A percentile compares a stretch with the other conserved stretches of the same genome.
Evolutionary conservation across 2,888 invertebrate genomes (phyloP).

Genomic region (Ypsolopha sequella): DNA sequence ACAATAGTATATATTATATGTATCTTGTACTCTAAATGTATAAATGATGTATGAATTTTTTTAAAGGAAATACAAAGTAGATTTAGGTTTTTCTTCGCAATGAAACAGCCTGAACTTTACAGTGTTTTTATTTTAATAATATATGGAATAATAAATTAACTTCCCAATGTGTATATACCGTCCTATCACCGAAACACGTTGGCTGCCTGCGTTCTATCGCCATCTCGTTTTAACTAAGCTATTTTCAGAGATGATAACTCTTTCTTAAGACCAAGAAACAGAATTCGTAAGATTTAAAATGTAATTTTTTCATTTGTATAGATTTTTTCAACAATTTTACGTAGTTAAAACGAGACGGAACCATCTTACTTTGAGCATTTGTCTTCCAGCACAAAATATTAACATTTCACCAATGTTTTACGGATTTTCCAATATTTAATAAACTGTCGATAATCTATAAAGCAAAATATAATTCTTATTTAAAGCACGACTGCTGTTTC

Average conservation of each 20-base stretch:
- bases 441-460: slow-evolving; percentile 35
- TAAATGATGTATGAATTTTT: too few relatives aligned
- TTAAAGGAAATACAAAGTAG: too few relatives aligned
- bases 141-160: slow-evolving; percentile 66
- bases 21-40: too few relatives aligned
- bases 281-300: too few relatives aligned
- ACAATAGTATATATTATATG: too few relatives aligned
- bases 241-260: too few relatives aligned
- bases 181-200: slow-evolving; percentile 57
- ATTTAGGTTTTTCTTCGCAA: slow-evolving; percentile 13
- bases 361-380: slow-evolving; percentile 52
- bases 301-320: too few relatives aligned
- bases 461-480: slow-evolving; percentile 33
- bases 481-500: slow-evolving; percentile 40
- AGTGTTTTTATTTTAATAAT: slow-evolving; percentile 57
- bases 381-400: slow-evolving; percentile 32
- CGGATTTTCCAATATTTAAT: slow-evolving; percentile 20
- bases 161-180: slow-evolving; percentile 38
- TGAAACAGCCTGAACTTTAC: slow-evolving; percentile 55
- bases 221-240: slow-evolving; percentile 29
- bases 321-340: slow-evolving; percentile 7
- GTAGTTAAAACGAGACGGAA: slow-evolving; percentile 31
- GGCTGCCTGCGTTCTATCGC: slow-evolving; percentile 43
- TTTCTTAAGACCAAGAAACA: too few relatives aligned
- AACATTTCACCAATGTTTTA: slow-evolving; percentile 37